Conservation (phyloP, 1,140 invertebrate genomes). For the Triops cancriformis region DNA sequence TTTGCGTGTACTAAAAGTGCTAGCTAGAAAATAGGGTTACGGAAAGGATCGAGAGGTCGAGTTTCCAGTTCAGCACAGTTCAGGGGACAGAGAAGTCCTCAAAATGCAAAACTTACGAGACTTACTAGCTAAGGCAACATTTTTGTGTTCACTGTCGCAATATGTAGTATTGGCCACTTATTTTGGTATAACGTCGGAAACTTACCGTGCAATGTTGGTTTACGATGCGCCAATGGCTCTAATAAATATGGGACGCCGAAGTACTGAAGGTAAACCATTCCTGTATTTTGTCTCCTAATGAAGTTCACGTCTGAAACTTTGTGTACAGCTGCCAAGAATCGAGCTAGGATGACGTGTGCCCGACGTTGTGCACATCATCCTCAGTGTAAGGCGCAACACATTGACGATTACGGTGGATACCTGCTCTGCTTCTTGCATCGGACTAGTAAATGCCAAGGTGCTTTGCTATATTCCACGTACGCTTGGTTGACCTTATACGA, state of each 20-base stretch:
- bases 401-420: neutral
- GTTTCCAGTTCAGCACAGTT: too few species aligned
- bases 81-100: neutral
- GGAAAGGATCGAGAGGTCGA: too few species aligned
- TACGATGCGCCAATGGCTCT: neutral
- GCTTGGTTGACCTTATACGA: neutral
- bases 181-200: neutral
- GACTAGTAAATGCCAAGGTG: neutral
- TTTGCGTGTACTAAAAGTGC: too few species aligned
- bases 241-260: neutral
- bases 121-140: neutral
- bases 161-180: neutral
- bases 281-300: neutral
- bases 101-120: neutral
- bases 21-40: too few species aligned
- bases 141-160: neutral
- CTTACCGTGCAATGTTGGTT: neutral
- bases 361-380: neutral
- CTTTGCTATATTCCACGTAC: neutral
- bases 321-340: neutral
- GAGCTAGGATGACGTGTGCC: neutral
- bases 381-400: neutral
- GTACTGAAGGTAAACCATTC: neutral
- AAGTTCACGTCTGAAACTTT: neutral
- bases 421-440: neutral